Evolutionary conservation across 2,113 vertebrate genomes (phyloP).

Genomic region (Oncorhynchus tshawytscha): DNA sequence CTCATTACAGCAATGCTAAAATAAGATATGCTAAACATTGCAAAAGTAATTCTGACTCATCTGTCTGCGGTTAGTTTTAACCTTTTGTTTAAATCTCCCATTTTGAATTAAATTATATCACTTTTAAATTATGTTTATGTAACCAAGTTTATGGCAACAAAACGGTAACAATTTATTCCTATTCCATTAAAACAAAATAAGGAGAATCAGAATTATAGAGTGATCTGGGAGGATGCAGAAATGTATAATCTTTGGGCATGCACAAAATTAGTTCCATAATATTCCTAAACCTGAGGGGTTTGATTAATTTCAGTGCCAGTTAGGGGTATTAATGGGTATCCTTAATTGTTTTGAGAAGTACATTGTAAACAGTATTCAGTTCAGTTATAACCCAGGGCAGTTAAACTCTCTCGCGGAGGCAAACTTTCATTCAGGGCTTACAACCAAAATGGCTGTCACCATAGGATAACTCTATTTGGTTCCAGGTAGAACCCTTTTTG

Average conservation of each 20-base stretch:
- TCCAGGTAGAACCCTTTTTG: too few relatives aligned
- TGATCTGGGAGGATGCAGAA: slow-evolving; percentile 48
- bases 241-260: slow-evolving; percentile 53
- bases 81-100: slow-evolving; percentile 11
- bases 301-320: slow-evolving; percentile 30
- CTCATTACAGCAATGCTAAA: neutral
- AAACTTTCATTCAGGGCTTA: too few relatives aligned
- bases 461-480: too few relatives aligned
- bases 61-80: neutral
- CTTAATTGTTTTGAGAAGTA: slow-evolving; percentile 50
- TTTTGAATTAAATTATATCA: slow-evolving; percentile 6
- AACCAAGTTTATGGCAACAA: slow-evolving; percentile 40
- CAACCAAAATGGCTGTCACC: neutral
- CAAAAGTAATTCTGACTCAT: neutral
- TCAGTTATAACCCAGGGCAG: neutral
- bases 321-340: slow-evolving; percentile 47
- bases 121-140: slow-evolving; percentile 5
- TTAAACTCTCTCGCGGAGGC: too few relatives aligned
- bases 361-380: slow-evolving; percentile 10
- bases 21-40: neutral
- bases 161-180: slow-evolving; percentile 46
- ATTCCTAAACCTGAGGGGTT: slow-evolving; percentile 8
- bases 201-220: slow-evolving; percentile 19
- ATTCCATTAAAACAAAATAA: slow-evolving; percentile 23
- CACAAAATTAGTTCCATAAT: slow-evolving; percentile 34